Percentiles rank a stretch among this genome's conserved stretches.
Conservation (phyloP, 2,113 vertebrate genomes). For the Isichthys henryi region DNA sequence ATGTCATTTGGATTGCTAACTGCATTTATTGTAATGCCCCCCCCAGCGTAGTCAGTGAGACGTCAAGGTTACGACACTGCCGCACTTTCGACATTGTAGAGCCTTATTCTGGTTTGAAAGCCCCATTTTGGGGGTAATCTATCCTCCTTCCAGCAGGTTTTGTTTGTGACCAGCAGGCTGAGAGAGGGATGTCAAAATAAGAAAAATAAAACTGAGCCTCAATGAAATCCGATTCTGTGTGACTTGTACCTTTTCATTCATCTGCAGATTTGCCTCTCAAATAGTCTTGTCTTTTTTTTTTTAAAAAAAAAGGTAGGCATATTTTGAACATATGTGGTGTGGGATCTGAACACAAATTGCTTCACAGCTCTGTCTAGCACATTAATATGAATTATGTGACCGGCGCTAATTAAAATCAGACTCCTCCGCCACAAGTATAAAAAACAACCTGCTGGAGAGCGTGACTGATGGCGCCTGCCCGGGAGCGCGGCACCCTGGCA, state of each 20-base stretch:
- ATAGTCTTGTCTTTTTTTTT: neutral
- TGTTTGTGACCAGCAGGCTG: neutral
- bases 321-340: slow-evolving; percentile 11
- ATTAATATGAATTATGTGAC: slow-evolving; percentile 12
- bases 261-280: neutral
- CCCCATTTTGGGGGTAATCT: neutral
- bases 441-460: slow-evolving; percentile 8
- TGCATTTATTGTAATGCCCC: slow-evolving; percentile 2
- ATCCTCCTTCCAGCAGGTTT: slow-evolving; percentile 12
- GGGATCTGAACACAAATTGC: neutral
- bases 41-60: neutral
- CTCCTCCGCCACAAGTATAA: neutral
- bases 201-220: neutral
- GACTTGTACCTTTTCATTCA: neutral
- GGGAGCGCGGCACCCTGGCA: neutral
- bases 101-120: neutral
- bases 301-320: neutral
- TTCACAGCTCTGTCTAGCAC: slow-evolving; percentile 4
- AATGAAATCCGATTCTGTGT: neutral
- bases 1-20: neutral
- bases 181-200: slow-evolving; percentile 5
- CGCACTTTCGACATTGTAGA: neutral
- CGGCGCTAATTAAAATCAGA: slow-evolving; percentile 7
- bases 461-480: neutral
- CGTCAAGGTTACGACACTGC: neutral